Evolutionary conservation across 2,113 vertebrate genomes (phyloP).

Genomic region (Reinhardtius hippoglossoides): DNA sequence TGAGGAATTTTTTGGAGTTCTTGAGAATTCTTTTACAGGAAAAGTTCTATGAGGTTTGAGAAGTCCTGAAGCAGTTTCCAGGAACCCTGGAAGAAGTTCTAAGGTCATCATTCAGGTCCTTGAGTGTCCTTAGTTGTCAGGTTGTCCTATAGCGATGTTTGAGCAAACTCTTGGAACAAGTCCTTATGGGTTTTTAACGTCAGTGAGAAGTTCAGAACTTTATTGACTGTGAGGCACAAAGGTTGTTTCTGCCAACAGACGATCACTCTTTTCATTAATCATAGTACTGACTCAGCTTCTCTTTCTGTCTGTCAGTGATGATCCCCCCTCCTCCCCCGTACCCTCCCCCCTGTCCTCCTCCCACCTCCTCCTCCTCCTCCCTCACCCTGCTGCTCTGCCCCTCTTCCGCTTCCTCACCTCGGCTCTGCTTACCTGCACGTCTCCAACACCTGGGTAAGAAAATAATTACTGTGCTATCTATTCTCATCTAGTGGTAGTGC

Average conservation of each 20-base stretch:
- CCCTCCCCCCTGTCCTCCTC: slow-evolving; percentile 66
- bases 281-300: slow-evolving; percentile 4
- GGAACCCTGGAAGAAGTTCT: no score
- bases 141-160: no score
- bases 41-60: background rate
- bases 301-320: slow-evolving; percentile 69
- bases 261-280: background rate
- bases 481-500: background rate
- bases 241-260: slow-evolving; percentile 6
- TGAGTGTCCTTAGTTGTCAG: no score
- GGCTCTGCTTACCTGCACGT: slow-evolving; percentile 67
- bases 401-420: slow-evolving; percentile 16
- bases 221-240: background rate
- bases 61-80: no score
- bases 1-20: background rate
- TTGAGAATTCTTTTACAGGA: background rate
- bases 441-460: slow-evolving; percentile 75
- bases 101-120: no score
- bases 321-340: slow-evolving; percentile 81
- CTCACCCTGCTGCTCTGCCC: background rate
- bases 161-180: no score
- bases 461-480: background rate
- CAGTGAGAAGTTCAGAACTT: no score
- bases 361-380: background rate
- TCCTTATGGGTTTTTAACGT: no score